phyloP scores from a whole-genome alignment of 2,888 invertebrate species.

The Lithophane socia region DNA sequence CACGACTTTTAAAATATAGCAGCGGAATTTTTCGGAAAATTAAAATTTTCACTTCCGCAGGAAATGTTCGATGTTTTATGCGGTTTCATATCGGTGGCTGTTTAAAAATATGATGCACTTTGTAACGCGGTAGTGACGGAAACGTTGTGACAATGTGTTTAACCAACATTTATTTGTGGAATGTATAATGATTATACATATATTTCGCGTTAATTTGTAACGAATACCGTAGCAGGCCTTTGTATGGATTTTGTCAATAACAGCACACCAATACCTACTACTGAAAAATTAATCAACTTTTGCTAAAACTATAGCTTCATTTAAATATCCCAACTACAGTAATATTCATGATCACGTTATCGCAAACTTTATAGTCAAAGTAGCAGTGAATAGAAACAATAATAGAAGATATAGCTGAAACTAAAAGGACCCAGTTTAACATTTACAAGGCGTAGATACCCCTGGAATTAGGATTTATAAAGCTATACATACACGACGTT shows the following conservation, averaged over 20 bases:
- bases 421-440: constrained; percentile 45
- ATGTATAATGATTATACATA: constrained; percentile 30
- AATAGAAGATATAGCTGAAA: constrained; percentile 42
- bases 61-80: constrained; percentile 84
- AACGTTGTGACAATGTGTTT: constrained; percentile 61
- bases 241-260: constrained; percentile 17
- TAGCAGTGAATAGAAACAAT: constrained; percentile 40
- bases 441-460: constrained; percentile 53
- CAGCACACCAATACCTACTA: background rate
- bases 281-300: constrained; percentile 10
- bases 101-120: constrained; percentile 80
- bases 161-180: constrained; percentile 57
- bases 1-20: constrained; percentile 85
- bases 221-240: constrained; percentile 12
- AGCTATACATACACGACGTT: constrained; percentile 60
- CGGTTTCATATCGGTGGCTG: constrained; percentile 79
- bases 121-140: constrained; percentile 71
- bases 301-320: constrained; percentile 7
- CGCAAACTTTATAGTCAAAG: constrained; percentile 27
- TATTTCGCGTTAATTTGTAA: constrained; percentile 49
- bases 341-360: constrained; percentile 28
- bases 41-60: constrained; percentile 82
- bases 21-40: constrained; percentile 80
- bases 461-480: constrained; percentile 56
- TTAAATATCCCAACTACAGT: constrained; percentile 31